Evolutionary conservation across 2,113 vertebrate genomes (phyloP), one percentile per base, ranked within the genome.

Genomic region (Zosterops hypoxanthus): DNA sequence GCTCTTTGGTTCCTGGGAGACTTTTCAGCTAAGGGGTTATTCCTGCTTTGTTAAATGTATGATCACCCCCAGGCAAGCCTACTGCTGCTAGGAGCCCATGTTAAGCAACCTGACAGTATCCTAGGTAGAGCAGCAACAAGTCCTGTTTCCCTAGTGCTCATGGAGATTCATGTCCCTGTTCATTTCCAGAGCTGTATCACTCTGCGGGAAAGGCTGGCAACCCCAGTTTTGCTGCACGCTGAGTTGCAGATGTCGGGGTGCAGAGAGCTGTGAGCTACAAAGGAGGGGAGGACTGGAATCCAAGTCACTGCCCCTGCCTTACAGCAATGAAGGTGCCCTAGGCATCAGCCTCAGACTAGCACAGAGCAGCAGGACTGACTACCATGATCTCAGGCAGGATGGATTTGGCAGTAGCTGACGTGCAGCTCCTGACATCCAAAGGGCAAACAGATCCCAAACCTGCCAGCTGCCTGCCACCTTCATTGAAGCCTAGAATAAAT

Each of bases 261-360:
- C 12, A 56, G 68, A 36, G 31, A 80, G 24, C 66, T 79, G 56
- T 5, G 13, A 64, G 75, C 17, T 68, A 55, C 26, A 70, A 55
- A 69, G 44, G 15, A 66, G 23, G 39, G 36, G 21, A 57, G 18
- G 47, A 28, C 3, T 8, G 56, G 52, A 56, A 20, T 25, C 23
- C 12, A 26, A 60, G 12, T 19, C 23, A 19, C 46, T 77, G 44
- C 18, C 65, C 14, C 39, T 68, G 26, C 24, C 29, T 89, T 4
- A 12, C 13, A 36, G 73, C 0, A 0, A 14, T 5, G 2, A 47
- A 53, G 28, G 10, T 85, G 57, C 6, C 78, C 49, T 44, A 16
- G 14, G 36, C 36, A 44, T 50, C 12, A 41, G 25, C 29, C 49
- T 71, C 56, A 75, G 52, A 19, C 11, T 41, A 57, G 52, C 3